Conservation (phyloP, 2,797 vertebrate species). For the Hyperoplus lanceolatus region DNA sequence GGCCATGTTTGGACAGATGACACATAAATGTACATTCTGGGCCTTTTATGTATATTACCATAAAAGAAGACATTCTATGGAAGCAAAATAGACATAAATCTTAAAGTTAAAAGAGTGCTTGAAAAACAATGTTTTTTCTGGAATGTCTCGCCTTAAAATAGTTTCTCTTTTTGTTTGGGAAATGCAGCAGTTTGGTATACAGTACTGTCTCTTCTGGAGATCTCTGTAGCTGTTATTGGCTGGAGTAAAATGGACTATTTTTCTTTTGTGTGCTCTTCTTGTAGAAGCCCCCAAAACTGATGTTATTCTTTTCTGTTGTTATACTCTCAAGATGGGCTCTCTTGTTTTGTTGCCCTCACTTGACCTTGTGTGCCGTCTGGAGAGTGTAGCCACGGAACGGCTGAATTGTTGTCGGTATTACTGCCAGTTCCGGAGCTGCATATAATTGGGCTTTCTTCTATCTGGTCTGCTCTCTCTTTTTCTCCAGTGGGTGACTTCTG, state of each 20-base stretch:
- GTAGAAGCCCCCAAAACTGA: conserved; percentile 56
- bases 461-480: conserved; percentile 48
- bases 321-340: conserved; percentile 63
- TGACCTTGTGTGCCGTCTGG: conserved; percentile 67
- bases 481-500: conserved; percentile 67
- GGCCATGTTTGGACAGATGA: too few species aligned
- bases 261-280: conserved; percentile 46
- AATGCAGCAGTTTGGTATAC: conserved; percentile 18
- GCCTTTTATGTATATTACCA: too few species aligned
- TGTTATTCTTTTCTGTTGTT: conserved; percentile 61
- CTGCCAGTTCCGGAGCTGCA: conserved; percentile 63
- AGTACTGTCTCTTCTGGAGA: conserved; percentile 39
- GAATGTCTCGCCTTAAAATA: too few species aligned
- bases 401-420: conserved; percentile 66
- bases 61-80: too few species aligned
- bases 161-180: conserved; percentile 9
- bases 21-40: too few species aligned
- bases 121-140: too few species aligned
- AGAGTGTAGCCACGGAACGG: conserved; percentile 50
- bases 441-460: conserved; percentile 76
- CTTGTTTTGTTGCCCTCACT: conserved; percentile 77
- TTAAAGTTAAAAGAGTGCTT: too few species aligned
- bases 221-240: conserved; percentile 21
- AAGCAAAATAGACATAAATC: too few species aligned
- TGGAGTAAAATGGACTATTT: conserved; percentile 44